Percentiles rank a stretch among this genome's conserved stretches.
Evolutionary conservation across 2,113 vertebrate genomes (phyloP).

Genomic region (Baryphthengus martii): DNA sequence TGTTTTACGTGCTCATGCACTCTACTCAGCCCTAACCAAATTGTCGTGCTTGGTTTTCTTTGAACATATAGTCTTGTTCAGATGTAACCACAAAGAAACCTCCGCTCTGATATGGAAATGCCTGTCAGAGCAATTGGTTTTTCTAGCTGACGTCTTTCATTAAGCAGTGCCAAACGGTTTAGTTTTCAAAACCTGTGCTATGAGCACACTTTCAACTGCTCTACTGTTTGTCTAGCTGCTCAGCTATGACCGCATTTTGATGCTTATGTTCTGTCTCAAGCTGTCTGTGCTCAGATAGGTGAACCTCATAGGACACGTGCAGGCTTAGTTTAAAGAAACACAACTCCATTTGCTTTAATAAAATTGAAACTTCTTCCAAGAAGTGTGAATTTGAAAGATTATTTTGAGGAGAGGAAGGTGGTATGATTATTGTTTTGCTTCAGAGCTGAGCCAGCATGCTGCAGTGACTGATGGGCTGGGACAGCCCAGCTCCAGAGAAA

Average conservation of each 20-base stretch:
- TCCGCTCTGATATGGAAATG: background rate
- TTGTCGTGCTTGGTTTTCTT: background rate
- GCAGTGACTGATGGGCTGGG: background rate
- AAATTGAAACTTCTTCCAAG: background rate
- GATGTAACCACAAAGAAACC: background rate
- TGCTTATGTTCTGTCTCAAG: background rate
- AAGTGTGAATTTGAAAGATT: background rate
- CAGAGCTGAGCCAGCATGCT: background rate
- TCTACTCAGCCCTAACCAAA: background rate
- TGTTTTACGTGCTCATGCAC: background rate
- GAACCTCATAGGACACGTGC: accelerated
- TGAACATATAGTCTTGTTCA: background rate
- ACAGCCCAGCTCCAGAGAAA: background rate
- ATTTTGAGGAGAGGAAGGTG: background rate
- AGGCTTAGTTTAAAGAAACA: background rate
- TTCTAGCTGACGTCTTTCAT: background rate
- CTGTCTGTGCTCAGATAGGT: background rate
- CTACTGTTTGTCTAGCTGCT: background rate
- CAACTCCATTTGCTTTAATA: background rate
- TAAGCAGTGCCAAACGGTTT: background rate
- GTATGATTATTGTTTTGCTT: accelerated
- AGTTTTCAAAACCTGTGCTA: background rate
- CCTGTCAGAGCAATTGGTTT: background rate
- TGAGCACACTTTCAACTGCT: background rate
- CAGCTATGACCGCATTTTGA: background rate